These are phyloP conservation scores for Centropyge bicolor DNA, from an alignment of 2,797 vertebrate genomes.

Conservation along the genomic window DNA sequence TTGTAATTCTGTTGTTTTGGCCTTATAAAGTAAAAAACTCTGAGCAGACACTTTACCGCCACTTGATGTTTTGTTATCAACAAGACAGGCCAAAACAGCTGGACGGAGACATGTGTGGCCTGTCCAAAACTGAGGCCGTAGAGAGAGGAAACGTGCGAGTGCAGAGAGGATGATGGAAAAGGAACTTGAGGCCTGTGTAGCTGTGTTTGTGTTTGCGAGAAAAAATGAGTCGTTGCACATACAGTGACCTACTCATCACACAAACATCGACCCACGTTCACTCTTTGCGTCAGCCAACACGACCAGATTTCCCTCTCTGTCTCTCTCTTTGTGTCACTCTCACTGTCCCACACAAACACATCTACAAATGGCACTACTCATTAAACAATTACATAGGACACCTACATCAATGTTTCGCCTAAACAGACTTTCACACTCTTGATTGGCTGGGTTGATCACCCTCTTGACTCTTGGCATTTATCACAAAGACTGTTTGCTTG, in stretches of 20 bases:
- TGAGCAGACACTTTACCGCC: neutral
- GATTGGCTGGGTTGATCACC: constrained; percentile 5
- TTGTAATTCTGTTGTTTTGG: neutral
- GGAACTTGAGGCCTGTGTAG: neutral
- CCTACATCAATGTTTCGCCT: constrained; percentile 33
- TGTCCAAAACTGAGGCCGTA: constrained; percentile 7
- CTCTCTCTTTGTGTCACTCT: neutral
- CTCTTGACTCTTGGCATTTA: constrained; percentile 23
- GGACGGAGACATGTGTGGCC: constrained; percentile 11
- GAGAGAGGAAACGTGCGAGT: constrained; percentile 32
- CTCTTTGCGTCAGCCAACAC: constrained; percentile 6
- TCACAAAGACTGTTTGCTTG: constrained; percentile 17
- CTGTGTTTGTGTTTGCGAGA: constrained; percentile 31
- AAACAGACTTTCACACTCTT: constrained; percentile 37
- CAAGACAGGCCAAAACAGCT: constrained; percentile 46
- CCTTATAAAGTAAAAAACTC: neutral
- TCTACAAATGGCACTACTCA: constrained; percentile 23
- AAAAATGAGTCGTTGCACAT: constrained; percentile 14
- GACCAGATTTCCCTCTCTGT: constrained; percentile 1
- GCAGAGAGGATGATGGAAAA: constrained; percentile 31
- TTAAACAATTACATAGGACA: constrained; percentile 30
- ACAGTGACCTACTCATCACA: constrained; percentile 3
- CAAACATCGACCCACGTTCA: constrained; percentile 40
- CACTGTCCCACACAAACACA: constrained; percentile 4
- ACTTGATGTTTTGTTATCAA: constrained; percentile 26